A percentile compares a stretch with the other conserved stretches of the same genome.
phyloP scores from a whole-genome alignment of 1,140 invertebrate species.

The Nautilus pompilius region DNA sequence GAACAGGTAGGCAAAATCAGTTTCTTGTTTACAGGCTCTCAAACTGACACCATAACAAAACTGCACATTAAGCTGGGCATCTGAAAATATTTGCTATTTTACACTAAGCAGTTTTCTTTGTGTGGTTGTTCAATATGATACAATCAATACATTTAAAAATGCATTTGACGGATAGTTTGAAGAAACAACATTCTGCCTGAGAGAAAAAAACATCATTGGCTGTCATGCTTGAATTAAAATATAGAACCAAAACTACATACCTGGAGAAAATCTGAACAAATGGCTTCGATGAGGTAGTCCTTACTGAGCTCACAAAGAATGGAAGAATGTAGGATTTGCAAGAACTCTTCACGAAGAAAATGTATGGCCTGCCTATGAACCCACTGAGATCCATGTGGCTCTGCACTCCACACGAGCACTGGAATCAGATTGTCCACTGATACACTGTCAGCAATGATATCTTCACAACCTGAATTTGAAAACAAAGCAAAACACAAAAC shows the following conservation, averaged over 20 bases:
- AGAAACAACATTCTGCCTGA: no score
- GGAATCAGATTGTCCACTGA: conserved; percentile 72
- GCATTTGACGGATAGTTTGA: no score
- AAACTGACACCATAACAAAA: no score
- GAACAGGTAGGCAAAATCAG: no score
- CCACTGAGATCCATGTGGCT: conserved; percentile 88
- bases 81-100: no score
- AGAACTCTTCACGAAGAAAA: conserved; percentile 81
- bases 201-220: not conserved
- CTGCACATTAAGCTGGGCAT: no score
- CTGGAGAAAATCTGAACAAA: conserved; percentile 87
- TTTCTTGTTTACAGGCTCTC: no score
- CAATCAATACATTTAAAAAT: no score
- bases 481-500: not conserved
- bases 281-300: conserved; percentile 72
- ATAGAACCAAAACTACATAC: conserved; percentile 28
- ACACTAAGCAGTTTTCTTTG: no score
- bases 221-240: not conserved
- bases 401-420: conserved; percentile 72
- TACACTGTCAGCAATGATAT: conserved; percentile 85
- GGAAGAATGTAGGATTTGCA: conserved; percentile 67
- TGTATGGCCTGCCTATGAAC: conserved; percentile 82
- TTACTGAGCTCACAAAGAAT: conserved; percentile 80
- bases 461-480: conserved; percentile 70
- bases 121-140: no score